phyloP scores from a whole-genome alignment of 2,113 vertebrate species.

The Pygoscelis adeliae region DNA sequence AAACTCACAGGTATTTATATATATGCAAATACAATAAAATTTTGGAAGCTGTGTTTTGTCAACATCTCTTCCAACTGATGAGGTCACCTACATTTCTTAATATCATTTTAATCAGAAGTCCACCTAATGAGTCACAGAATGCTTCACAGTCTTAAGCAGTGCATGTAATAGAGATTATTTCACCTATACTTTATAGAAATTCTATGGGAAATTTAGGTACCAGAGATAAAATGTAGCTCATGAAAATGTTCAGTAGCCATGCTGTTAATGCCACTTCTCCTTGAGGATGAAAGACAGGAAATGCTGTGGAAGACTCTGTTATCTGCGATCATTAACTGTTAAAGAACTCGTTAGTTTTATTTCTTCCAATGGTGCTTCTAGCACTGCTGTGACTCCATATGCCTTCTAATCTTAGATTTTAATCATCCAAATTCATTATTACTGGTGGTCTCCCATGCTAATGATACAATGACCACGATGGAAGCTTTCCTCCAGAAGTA shows the following conservation, averaged over 20 bases:
- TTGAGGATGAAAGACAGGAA: neutral
- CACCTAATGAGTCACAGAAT: neutral
- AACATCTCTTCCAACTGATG: neutral
- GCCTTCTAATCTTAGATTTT: neutral
- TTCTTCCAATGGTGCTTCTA: neutral
- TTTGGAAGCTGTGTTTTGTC: neutral
- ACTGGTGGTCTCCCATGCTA: neutral
- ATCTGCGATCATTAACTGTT: neutral
- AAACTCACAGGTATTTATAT: neutral
- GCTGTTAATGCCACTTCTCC: neutral
- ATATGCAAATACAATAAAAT: neutral
- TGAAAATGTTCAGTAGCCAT: neutral
- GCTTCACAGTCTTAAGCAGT: neutral
- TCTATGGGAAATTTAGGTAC: neutral
- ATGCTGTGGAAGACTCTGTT: neutral
- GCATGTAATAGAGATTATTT: neutral
- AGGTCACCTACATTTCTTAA: neutral
- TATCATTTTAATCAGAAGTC: neutral
- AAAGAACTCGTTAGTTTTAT: neutral
- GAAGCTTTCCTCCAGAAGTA: neutral
- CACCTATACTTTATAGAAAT: neutral
- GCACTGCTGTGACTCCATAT: neutral
- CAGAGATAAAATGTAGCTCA: neutral
- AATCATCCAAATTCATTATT: neutral
- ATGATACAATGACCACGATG: neutral